Percentiles rank a stretch among this genome's conserved stretches.
phyloP scores from a whole-genome alignment of 1,140 invertebrate species.

The Battus philenor region DNA sequence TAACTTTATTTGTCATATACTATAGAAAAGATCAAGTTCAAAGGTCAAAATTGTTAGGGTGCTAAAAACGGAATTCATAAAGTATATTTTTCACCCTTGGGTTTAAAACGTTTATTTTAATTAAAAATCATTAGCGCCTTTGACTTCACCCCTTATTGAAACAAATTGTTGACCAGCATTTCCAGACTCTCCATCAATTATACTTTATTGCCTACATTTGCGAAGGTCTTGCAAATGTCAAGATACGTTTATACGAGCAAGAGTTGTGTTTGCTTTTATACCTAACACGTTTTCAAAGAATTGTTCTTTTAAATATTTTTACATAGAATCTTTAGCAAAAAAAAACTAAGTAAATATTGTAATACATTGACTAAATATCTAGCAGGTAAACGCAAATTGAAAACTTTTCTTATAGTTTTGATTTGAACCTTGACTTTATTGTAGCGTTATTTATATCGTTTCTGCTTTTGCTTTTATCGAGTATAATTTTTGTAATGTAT shows the following conservation, averaged over 20 bases:
- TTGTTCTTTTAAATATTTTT: not conserved
- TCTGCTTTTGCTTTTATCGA: too few species aligned
- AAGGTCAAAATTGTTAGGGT: too few species aligned
- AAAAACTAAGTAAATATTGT: not conserved
- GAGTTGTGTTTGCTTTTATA: too few species aligned
- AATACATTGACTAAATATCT: not conserved
- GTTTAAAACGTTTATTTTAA: not conserved
- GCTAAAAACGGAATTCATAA: too few species aligned
- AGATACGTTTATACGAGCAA: not conserved
- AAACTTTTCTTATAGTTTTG: too few species aligned
- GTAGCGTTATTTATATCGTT: too few species aligned
- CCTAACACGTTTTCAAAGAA: too few species aligned
- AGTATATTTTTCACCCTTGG: too few species aligned
- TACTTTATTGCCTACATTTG: slow-evolving; percentile 32
- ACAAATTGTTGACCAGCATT: slow-evolving; percentile 24
- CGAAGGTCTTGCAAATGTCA: slow-evolving; percentile 21
- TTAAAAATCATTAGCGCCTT: slow-evolving; percentile 4
- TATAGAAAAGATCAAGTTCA: too few species aligned
- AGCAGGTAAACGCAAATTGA: not conserved
- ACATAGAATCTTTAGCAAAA: not conserved
- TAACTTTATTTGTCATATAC: too few species aligned
- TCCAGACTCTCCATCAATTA: slow-evolving; percentile 29
- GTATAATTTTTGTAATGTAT: too few species aligned
- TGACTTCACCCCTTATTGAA: slow-evolving; percentile 23
- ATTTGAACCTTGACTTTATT: too few species aligned